Evolutionary conservation across 2,113 vertebrate genomes (phyloP).

Genomic region (Dissostichus mawsoni): DNA sequence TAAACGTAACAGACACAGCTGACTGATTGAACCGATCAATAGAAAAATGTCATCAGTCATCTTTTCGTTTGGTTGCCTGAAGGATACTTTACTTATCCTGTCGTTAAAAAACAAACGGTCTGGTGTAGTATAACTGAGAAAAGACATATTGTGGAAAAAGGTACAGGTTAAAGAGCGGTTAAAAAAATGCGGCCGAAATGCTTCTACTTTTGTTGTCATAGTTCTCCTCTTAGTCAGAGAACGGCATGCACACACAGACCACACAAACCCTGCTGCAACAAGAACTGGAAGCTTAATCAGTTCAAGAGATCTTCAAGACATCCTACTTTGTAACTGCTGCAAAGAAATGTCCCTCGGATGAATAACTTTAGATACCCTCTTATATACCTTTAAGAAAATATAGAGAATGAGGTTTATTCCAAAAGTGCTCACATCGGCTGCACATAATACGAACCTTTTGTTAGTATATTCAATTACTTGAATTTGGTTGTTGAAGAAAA

Average conservation of each 20-base stretch:
- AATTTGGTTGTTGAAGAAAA: background rate
- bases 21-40: background rate
- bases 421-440: background rate
- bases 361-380: background rate
- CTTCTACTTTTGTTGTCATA: background rate
- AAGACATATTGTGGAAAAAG: background rate
- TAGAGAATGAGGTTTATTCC: background rate
- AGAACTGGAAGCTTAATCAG: conserved; percentile 6
- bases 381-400: background rate
- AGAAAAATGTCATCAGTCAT: too few relatives aligned
- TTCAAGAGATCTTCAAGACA: conserved; percentile 10
- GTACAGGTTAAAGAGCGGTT: background rate
- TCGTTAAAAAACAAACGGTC: too few relatives aligned
- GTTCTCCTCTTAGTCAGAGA: conserved; percentile 15
- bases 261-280: background rate
- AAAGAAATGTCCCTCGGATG: background rate
- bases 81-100: too few relatives aligned
- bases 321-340: too few relatives aligned
- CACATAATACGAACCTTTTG: background rate
- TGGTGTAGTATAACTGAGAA: background rate
- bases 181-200: background rate
- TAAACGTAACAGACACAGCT: background rate
- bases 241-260: background rate
- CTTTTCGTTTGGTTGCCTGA: too few relatives aligned
- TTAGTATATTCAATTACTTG: background rate